Conservation (phyloP, 2,797 vertebrate species). For the Chelonia mydas region DNA sequence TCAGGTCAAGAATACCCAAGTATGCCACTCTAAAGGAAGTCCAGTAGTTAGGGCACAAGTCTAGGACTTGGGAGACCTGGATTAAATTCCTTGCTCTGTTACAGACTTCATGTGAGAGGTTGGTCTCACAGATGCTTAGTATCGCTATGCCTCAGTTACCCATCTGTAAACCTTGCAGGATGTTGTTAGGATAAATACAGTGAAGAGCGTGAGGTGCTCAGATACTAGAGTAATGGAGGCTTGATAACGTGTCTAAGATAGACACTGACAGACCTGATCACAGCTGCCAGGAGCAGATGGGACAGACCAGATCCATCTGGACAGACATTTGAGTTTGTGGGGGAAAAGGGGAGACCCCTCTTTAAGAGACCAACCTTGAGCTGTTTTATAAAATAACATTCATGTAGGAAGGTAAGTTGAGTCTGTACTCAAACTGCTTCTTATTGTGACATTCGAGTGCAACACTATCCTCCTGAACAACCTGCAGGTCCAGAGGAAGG, state of each 20-base stretch:
- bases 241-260: background rate
- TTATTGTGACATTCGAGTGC: background rate
- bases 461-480: background rate
- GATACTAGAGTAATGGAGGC: background rate
- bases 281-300: background rate
- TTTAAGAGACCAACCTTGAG: constrained; percentile 23
- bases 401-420: background rate
- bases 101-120: background rate
- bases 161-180: background rate
- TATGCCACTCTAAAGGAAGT: background rate
- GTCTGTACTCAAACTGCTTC: background rate
- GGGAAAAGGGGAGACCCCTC: background rate
- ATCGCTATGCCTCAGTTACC: background rate
- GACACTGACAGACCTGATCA: fast-evolving
- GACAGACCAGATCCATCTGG: background rate
- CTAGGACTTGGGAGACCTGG: background rate
- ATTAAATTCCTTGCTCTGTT: background rate
- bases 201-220: background rate
- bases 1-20: background rate
- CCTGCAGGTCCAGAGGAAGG: background rate
- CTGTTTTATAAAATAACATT: background rate
- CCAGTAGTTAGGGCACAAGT: background rate
- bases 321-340: background rate
- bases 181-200: fast-evolving
- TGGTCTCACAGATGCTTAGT: background rate